These are phyloP conservation scores for Syndactyla subalaris DNA, from an alignment of 2,797 vertebrate genomes.

Conservation along the genomic window DNA sequence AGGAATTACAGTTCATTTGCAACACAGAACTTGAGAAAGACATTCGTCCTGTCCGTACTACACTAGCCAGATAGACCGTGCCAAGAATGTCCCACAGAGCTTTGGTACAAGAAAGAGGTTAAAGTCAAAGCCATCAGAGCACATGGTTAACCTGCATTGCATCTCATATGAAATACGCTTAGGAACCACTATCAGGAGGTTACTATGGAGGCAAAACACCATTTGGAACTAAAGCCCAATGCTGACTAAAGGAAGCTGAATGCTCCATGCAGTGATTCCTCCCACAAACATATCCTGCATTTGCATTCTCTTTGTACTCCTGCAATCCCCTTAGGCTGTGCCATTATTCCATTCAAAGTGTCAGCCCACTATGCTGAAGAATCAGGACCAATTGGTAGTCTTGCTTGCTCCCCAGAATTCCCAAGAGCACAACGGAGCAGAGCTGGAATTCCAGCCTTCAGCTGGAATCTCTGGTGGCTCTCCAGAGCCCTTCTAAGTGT, in stretches of 20 bases:
- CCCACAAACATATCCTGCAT: background rate
- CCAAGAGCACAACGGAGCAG: background rate
- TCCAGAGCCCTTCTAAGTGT: background rate
- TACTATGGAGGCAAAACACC: background rate
- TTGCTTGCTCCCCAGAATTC: background rate
- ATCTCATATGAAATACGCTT: background rate
- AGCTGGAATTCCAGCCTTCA: background rate
- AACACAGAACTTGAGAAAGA: background rate
- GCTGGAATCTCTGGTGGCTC: background rate
- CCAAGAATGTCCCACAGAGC: background rate
- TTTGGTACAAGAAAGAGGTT: background rate
- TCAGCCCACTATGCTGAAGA: background rate
- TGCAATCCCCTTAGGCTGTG: background rate
- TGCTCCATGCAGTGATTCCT: background rate
- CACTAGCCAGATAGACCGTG: background rate
- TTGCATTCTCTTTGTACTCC: background rate
- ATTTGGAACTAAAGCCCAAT: background rate
- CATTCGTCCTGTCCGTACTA: rapidly evolving
- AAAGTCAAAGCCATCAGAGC: background rate
- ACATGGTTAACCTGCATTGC: background rate
- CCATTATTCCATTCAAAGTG: background rate
- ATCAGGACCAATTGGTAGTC: background rate
- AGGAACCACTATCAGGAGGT: background rate
- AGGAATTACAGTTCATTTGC: background rate
- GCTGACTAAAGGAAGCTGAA: background rate